Evolutionary conservation across 2,888 invertebrate genomes (phyloP), one percentile per base, ranked within the genome.

Genomic region (Lasioglossum figueresi): DNA sequence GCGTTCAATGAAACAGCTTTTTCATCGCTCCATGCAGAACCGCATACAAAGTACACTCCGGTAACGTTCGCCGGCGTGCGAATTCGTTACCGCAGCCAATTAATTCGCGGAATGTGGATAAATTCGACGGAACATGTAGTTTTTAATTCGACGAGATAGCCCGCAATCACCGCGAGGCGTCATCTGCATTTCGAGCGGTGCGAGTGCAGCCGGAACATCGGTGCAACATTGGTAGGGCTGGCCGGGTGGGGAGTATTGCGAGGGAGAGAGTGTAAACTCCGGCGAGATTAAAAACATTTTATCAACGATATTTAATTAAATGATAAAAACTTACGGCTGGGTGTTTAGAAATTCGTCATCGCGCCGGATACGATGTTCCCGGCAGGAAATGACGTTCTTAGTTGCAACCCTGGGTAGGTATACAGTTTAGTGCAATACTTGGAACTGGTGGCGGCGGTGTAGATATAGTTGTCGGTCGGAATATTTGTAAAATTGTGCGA

Each of bases 251-350:
- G 23, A 52, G 23, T 8, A 3, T 23, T 10, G 68, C 2, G 31
- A 8, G 2, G 37, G 23, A 27, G 31, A 4, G 68, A 52, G 34
- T 43, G 45, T 63, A 71, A 85, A 77, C 76, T 73, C 88, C 88
- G 52, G 85, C 83, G 88, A 91, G 91, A 92, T 93, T 91, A 92
- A 91, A 88, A 90, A 90, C 88, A 83, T 90, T 92, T 92, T 91
- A 92, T 92, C 92, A 90, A 83, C 92, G 91, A 93, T 92, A 92
- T 92, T 92, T 93, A 92, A 93, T 93, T 92, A 92, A 92, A 91
- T 89, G 90, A 89, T 91, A 91, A 91, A 91, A 91, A 91, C 74
- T 83, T 75, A 85, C 34, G 68, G 59, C 66, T 80, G 84, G 87
- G 2, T 89, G 89, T 90, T 90, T 90, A 89, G 84, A 90, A 91